Evolutionary conservation across 2,888 invertebrate species (phyloP).

Genomic region (Protodeltote pygarga): DNA sequence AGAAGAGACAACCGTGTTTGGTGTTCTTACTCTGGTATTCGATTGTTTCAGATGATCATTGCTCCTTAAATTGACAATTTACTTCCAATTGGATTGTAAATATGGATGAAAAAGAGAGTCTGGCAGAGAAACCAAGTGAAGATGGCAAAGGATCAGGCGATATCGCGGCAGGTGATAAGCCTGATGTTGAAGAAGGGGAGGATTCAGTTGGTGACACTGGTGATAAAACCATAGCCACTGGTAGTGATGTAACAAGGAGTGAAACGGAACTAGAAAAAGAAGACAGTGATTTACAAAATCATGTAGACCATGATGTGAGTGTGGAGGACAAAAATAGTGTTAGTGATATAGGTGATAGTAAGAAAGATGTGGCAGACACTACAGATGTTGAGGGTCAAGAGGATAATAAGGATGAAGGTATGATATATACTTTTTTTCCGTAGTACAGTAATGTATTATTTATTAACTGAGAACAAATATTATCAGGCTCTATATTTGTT

Average conservation of each 20-base stretch:
- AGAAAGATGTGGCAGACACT: conserved; percentile 44
- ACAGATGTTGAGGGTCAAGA: conserved; percentile 49
- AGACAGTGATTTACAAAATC: conserved; percentile 66
- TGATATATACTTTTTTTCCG: conserved; percentile 9
- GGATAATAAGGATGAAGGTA: conserved; percentile 51
- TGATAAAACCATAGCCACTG: conserved; percentile 2
- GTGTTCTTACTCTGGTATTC: not conserved
- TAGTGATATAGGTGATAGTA: conserved; percentile 46
- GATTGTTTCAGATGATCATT: conserved; percentile 69
- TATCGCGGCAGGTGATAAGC: conserved; percentile 21
- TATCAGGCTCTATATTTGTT: too few relatives aligned
- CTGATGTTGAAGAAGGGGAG: conserved; percentile 17
- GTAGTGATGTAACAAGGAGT: conserved; percentile 42
- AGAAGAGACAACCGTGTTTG: conserved; percentile 20
- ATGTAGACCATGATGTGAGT: conserved; percentile 68
- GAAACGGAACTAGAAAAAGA: too few relatives aligned
- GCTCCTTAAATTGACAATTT: conserved; percentile 45
- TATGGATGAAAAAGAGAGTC: conserved; percentile 76
- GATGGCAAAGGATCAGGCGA: conserved; percentile 46
- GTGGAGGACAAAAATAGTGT: conserved; percentile 56
- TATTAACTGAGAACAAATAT: not conserved
- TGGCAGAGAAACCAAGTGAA: conserved; percentile 58
- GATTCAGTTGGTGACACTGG: not conserved
- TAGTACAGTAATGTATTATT: not conserved
- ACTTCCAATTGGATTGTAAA: conserved; percentile 64